These are phyloP conservation scores for Epirrhoe tristata DNA, from an alignment of 2,888 invertebrate species.

Conservation along the genomic window DNA sequence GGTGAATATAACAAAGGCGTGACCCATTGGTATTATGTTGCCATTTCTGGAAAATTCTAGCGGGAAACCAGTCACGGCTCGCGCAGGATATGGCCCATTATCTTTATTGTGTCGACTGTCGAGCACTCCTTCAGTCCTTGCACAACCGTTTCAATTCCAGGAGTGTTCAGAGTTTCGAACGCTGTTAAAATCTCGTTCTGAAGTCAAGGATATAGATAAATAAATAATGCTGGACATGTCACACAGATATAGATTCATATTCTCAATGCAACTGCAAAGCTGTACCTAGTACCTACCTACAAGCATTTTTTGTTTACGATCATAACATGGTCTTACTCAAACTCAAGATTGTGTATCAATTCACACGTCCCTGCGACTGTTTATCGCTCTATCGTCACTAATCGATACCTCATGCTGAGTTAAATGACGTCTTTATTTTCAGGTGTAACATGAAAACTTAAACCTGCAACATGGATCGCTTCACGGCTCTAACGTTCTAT, in stretches of 20 bases:
- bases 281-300: not conserved
- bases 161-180: constrained; percentile 44
- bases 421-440: constrained; percentile 38
- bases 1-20: constrained; percentile 29
- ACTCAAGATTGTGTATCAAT: constrained; percentile 40
- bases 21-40: constrained; percentile 45
- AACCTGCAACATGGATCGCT: constrained; percentile 59
- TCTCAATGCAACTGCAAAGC: constrained; percentile 8
- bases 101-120: constrained; percentile 65
- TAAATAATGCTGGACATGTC: too few species aligned
- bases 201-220: constrained; percentile 39
- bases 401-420: constrained; percentile 32
- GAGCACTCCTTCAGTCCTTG: constrained; percentile 55
- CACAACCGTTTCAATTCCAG: constrained; percentile 57
- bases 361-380: constrained; percentile 47
- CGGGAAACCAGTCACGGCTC: constrained; percentile 62
- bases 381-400: constrained; percentile 50
- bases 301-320: constrained; percentile 15
- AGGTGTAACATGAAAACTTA: constrained; percentile 56
- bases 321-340: constrained; percentile 20
- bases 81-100: constrained; percentile 76
- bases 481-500: constrained; percentile 59
- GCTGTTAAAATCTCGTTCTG: constrained; percentile 25
- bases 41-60: constrained; percentile 79
- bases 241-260: constrained; percentile 5